phyloP scores from a whole-genome alignment of 2,797 vertebrate genomes.

The Sphenodon punctatus region DNA sequence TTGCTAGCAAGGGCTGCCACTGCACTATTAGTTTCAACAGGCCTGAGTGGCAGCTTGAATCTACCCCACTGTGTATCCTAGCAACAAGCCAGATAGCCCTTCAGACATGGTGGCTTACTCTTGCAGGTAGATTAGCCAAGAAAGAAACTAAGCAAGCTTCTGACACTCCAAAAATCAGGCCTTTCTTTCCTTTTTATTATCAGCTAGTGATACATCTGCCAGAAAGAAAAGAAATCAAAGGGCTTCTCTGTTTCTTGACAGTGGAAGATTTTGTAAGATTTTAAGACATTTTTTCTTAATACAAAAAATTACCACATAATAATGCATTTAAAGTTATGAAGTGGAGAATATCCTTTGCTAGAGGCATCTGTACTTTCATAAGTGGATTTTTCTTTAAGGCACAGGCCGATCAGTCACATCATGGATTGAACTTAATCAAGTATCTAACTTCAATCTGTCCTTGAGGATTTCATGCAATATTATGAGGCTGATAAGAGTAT shows the following conservation, averaged over 20 bases:
- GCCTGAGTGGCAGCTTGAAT: constrained; percentile 9
- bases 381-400: not conserved
- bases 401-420: not conserved
- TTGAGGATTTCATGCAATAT: not conserved
- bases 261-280: not conserved
- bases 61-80: not conserved
- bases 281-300: not conserved
- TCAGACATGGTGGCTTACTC: not conserved
- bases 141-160: not conserved
- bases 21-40: not conserved
- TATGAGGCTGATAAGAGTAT: not conserved
- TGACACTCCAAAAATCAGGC: not conserved
- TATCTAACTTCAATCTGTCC: not conserved
- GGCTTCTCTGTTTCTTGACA: not conserved
- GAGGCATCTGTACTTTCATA: not conserved
- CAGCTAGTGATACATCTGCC: not conserved
- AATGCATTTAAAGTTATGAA: not conserved
- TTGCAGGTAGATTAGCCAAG: not conserved
- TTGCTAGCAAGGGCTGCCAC: not conserved
- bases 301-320: not conserved
- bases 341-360: not conserved
- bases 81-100: constrained; percentile 13
- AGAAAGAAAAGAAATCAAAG: not conserved
- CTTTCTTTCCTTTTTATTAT: not conserved
- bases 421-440: not conserved